These are phyloP conservation scores for Aspidoscelis tigris DNA, from an alignment of 2,113 vertebrate genomes.

Conservation along the genomic window DNA sequence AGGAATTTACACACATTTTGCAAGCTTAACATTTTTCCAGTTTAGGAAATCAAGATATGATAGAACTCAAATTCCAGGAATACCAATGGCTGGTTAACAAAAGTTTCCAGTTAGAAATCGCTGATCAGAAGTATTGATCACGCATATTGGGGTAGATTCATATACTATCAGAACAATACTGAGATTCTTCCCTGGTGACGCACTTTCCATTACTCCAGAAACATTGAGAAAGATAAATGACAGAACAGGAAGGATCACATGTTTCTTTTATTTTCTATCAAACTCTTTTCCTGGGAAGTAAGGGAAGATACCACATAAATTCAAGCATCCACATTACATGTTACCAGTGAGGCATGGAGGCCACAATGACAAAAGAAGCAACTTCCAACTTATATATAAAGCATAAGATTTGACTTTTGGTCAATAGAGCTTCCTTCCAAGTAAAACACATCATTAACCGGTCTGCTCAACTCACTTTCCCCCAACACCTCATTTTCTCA, in stretches of 20 bases:
- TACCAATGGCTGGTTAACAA: neutral
- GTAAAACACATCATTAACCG: neutral
- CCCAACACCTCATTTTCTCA: neutral
- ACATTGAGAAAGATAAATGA: neutral
- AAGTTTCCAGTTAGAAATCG: neutral
- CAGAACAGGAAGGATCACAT: neutral
- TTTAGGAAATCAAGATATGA: neutral
- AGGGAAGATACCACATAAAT: neutral
- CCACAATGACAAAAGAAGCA: neutral
- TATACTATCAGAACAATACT: neutral
- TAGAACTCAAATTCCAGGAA: neutral
- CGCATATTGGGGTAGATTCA: neutral
- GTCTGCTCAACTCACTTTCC: neutral
- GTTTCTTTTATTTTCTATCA: neutral
- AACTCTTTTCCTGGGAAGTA: neutral
- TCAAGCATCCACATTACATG: neutral
- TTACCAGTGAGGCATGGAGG: no score
- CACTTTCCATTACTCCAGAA: neutral
- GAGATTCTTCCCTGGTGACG: neutral
- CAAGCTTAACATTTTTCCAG: neutral
- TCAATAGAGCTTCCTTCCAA: neutral
- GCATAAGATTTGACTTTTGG: neutral
- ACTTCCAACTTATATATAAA: neutral
- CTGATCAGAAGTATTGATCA: neutral
- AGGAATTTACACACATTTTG: slow-evolving; percentile 31